Conservation (phyloP, 2,113 vertebrate species). For the Ploceus nigricollis region DNA sequence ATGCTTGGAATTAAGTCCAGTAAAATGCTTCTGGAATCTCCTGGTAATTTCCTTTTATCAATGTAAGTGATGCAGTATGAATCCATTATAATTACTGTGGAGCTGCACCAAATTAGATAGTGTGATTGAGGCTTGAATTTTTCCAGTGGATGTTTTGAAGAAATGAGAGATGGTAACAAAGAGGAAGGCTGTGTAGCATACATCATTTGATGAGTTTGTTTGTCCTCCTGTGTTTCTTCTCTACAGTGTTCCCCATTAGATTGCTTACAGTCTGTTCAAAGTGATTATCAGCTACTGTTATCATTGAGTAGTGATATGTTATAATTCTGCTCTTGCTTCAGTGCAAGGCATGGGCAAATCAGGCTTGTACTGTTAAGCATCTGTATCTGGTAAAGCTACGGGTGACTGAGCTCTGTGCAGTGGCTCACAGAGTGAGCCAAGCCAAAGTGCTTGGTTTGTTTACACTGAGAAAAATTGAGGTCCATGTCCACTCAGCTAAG, state of each 20-base stretch:
- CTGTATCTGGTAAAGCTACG: neutral
- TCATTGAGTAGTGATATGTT: neutral
- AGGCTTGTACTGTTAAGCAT: neutral
- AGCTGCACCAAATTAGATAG: neutral
- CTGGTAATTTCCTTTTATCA: neutral
- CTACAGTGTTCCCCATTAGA: neutral
- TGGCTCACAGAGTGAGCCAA: neutral
- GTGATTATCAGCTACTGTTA: neutral
- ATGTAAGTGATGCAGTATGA: neutral
- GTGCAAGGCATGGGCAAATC: neutral
- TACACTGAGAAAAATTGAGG: neutral
- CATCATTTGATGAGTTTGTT: neutral
- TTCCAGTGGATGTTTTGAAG: neutral
- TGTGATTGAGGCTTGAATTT: neutral
- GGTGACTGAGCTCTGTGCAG: neutral
- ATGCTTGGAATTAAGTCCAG: neutral
- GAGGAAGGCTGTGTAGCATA: neutral
- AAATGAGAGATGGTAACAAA: neutral
- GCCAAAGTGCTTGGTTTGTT: neutral
- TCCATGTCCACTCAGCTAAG: neutral
- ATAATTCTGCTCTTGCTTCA: neutral
- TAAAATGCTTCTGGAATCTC: conserved; percentile 13
- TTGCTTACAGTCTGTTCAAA: neutral
- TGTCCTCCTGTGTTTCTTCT: neutral
- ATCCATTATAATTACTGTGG: neutral